These are phyloP conservation scores for Leptura quadrifasciata DNA, from an alignment of 2,888 invertebrate species.

Conservation along the genomic window DNA sequence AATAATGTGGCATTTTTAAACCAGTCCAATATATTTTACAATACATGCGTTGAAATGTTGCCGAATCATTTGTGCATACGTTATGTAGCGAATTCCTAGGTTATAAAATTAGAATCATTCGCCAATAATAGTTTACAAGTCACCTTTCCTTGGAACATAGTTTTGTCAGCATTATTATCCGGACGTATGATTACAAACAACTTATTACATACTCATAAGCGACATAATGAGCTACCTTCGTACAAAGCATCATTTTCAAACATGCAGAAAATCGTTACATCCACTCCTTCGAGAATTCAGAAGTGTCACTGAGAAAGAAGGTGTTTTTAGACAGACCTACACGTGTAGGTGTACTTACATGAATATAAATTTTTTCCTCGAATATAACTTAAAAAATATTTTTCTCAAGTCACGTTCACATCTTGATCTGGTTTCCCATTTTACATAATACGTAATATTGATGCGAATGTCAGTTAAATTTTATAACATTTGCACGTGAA, in stretches of 20 bases:
- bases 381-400: conserved; percentile 3
- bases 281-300: background rate
- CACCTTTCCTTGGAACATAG: too few species aligned
- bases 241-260: background rate
- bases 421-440: conserved; percentile 36
- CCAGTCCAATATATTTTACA: too few species aligned
- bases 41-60: too few species aligned
- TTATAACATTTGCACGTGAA: conserved; percentile 13
- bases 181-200: too few species aligned
- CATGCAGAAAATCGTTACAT: background rate
- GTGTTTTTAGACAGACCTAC: conserved; percentile 8
- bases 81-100: too few species aligned
- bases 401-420: conserved; percentile 25
- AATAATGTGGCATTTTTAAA: too few species aligned
- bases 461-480: conserved; percentile 18
- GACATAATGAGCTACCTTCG: background rate
- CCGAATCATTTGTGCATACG: too few species aligned
- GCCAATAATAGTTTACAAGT: too few species aligned
- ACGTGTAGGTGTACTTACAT: background rate
- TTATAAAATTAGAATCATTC: too few species aligned
- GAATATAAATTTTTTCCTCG: conserved; percentile 22
- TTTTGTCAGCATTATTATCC: too few species aligned
- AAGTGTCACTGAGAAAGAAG: background rate
- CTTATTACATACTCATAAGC: too few species aligned
- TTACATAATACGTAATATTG: conserved; percentile 37